Base-by-base conservation (phyloP, 2,113 vertebrate genomes). In the Psophia crepitans region DNA sequence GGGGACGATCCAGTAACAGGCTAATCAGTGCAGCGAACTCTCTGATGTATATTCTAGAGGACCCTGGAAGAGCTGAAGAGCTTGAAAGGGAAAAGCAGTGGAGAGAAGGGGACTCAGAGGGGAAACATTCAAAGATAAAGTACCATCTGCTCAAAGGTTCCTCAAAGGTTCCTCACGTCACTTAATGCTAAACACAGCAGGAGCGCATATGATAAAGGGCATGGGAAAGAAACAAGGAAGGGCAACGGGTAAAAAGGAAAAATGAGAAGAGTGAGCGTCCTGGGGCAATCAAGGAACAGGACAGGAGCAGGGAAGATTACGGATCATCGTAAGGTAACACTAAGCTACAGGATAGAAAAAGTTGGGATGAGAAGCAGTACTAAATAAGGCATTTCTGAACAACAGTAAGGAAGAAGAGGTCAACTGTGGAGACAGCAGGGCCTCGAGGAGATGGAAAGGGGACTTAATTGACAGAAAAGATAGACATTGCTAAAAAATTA, bases 401-500 rank as follows among this genome's bases (percentile, higher is more conserved):
- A 74, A 61, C 44, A 56, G 64, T 53, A 75, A 97, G 73, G 93
- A 96, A 92, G 94, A 93, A 70, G 90, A 96, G 96, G 96, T 91
- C 89, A 90, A 73, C 58, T 93, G 93, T 88, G 81, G 90, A 92
- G 89, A 93, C 89, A 91, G 94, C 79, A 79, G 83, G 64, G 94
- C 94, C 93, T 97, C 64, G 30, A 93, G 88, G 96, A 97, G 96
- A 97, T 54, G 61, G 93, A 91, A 90, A 92, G 63, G 83, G 64
- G 92, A 75, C 82, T 89, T 96, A 95, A 95, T 93, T 96, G 95
- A 95, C 96, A 95, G 97, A 97, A 89, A 95, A 96, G 95, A 94
- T 87, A 95, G 96, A 95, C 91, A 92, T 87, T 96, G 90, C 93
- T 97, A 88, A 97, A 97, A 97, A 97, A 97, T 97, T 97, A 94